phyloP scores from a whole-genome alignment of 2,113 vertebrate genomes.

The Ramphastos sulfuratus region DNA sequence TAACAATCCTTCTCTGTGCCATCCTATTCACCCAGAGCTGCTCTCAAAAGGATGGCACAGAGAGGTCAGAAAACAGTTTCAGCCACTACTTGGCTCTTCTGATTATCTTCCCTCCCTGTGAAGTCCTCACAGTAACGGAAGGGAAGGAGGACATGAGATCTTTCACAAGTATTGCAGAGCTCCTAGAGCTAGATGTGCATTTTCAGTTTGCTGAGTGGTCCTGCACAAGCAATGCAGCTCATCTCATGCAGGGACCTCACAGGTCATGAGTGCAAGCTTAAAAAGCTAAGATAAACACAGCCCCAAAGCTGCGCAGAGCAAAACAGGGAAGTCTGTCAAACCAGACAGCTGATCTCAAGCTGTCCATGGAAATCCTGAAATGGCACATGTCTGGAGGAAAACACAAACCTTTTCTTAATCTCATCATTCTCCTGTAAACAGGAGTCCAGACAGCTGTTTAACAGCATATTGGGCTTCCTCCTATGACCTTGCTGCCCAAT shows the following conservation, averaged over 20 bases:
- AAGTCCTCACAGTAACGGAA: neutral
- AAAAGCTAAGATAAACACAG: neutral
- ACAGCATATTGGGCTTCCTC: neutral
- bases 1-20: neutral
- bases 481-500: neutral
- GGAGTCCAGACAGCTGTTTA: neutral
- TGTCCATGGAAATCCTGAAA: neutral
- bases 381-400: neutral
- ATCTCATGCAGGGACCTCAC: neutral
- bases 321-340: neutral
- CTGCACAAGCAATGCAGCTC: neutral
- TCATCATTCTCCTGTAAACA: neutral
- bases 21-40: neutral
- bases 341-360: neutral
- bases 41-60: neutral
- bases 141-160: neutral
- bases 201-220: neutral
- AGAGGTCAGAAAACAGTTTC: neutral
- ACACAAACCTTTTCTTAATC: neutral
- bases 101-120: neutral
- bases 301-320: fast-evolving
- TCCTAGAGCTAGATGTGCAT: neutral
- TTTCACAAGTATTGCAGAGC: neutral
- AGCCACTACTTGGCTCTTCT: neutral
- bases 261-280: neutral